These are phyloP conservation scores for Columba guinea DNA, from an alignment of 2,797 vertebrate species.

Conservation along the genomic window DNA sequence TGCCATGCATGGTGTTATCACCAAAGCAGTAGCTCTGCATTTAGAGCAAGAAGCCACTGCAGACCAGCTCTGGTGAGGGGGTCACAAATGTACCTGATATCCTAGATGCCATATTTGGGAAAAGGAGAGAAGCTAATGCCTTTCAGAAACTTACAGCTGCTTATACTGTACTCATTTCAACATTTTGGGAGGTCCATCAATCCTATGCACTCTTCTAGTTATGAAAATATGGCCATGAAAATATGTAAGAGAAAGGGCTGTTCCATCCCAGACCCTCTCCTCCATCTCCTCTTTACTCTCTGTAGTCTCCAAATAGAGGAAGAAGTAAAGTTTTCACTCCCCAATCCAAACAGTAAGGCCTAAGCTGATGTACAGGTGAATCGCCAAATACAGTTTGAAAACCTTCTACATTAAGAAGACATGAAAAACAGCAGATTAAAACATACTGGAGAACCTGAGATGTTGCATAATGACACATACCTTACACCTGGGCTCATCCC, in stretches of 20 bases:
- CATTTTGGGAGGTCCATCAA: background rate
- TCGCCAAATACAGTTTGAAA: background rate
- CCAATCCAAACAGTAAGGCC: background rate
- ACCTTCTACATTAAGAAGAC: background rate
- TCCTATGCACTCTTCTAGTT: background rate
- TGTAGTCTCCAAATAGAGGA: background rate
- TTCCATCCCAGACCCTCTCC: background rate
- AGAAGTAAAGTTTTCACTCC: background rate
- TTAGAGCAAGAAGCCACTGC: background rate
- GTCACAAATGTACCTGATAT: background rate
- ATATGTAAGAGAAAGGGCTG: background rate
- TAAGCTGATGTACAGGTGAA: background rate
- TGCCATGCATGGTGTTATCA: conserved; percentile 33
- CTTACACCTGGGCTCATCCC: background rate
- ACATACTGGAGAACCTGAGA: fast-evolving
- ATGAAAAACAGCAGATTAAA: background rate
- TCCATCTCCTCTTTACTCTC: background rate
- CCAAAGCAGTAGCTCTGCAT: background rate
- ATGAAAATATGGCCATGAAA: background rate
- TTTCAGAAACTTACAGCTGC: background rate
- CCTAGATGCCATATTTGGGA: background rate
- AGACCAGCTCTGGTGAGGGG: background rate
- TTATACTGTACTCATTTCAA: background rate
- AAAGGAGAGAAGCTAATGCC: background rate
- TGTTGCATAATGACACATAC: background rate